Evolutionary conservation across 2,888 invertebrate species (phyloP).

Genomic region (Vannuccia rotundouncinata): DNA sequence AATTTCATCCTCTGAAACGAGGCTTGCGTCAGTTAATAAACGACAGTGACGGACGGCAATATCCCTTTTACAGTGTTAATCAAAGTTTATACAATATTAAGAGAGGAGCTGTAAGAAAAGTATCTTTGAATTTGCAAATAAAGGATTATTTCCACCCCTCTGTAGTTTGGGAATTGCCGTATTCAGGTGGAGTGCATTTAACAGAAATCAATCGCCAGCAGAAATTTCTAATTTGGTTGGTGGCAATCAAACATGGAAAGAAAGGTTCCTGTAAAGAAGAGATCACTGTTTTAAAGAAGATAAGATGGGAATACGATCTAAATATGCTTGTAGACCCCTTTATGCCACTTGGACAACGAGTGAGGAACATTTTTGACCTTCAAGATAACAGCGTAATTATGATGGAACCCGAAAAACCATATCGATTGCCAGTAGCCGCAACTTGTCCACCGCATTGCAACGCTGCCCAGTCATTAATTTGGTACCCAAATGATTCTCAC

Average conservation of each 20-base stretch:
- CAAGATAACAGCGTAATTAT: constrained; percentile 35
- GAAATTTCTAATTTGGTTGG: constrained; percentile 40
- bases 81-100: constrained; percentile 38
- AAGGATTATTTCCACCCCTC: constrained; percentile 41
- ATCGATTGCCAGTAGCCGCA: constrained; percentile 38
- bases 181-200: constrained; percentile 37
- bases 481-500: constrained; percentile 39
- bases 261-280: constrained; percentile 31
- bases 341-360: constrained; percentile 38
- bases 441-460: constrained; percentile 39
- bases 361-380: constrained; percentile 29
- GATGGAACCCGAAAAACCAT: constrained; percentile 36
- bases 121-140: constrained; percentile 35
- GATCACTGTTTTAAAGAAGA: constrained; percentile 37
- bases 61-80: constrained; percentile 40
- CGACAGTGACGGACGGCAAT: constrained; percentile 39
- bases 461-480: constrained; percentile 39
- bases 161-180: constrained; percentile 40
- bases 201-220: constrained; percentile 38
- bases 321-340: constrained; percentile 38
- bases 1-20: constrained; percentile 40
- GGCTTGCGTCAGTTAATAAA: constrained; percentile 38
- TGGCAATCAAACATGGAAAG: constrained; percentile 39
- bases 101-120: constrained; percentile 37
- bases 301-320: constrained; percentile 39